phyloP scores from a whole-genome alignment of 2,888 invertebrate genomes.

The Orchesellides sinensis region DNA sequence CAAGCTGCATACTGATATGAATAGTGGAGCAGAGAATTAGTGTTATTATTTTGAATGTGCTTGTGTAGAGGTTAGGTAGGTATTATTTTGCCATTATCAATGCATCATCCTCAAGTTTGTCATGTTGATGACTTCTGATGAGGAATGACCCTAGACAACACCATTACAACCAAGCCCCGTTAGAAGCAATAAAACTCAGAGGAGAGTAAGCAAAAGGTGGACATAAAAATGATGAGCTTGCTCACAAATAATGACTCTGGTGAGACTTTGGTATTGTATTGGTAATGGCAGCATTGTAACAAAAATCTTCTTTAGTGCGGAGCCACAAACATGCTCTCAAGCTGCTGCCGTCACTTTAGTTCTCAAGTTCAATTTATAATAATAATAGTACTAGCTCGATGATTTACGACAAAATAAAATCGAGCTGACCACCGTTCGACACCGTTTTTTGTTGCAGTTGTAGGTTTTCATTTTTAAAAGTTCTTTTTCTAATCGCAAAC shows the following conservation, averaged over 20 bases:
- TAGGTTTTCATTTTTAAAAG: too few species aligned
- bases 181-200: neutral
- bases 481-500: too few species aligned
- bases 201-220: neutral
- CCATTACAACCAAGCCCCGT: neutral
- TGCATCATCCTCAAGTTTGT: neutral
- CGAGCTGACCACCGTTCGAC: slow-evolving; percentile 22
- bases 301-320: too few species aligned
- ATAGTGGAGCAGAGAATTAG: too few species aligned
- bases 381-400: neutral
- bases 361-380: slow-evolving; percentile 8
- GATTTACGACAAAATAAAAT: slow-evolving; percentile 40
- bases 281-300: too few species aligned
- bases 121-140: neutral
- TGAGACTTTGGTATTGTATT: neutral
- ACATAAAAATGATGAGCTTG: neutral
- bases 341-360: too few species aligned
- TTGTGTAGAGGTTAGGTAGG: neutral
- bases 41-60: too few species aligned
- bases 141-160: neutral
- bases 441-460: slow-evolving; percentile 11
- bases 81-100: too few species aligned
- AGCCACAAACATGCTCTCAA: too few species aligned
- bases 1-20: too few species aligned
- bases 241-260: neutral